Evolutionary conservation across 2,888 invertebrate genomes (phyloP).

Genomic region (Drosophila meridiana): DNA sequence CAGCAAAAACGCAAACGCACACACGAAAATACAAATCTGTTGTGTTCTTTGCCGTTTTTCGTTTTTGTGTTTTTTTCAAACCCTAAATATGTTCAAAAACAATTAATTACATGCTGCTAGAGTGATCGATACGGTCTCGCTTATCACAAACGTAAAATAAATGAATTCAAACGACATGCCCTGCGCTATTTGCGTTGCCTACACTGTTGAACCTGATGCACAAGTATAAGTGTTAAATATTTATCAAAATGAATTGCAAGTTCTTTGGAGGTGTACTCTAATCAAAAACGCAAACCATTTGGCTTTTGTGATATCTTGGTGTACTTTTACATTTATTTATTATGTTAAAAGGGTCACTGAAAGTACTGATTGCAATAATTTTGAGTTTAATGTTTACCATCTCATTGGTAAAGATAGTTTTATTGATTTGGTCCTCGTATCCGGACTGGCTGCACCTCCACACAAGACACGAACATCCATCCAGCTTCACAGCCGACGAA

Average conservation of each 20-base stretch:
- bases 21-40: slow-evolving; percentile 19
- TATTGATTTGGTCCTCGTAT: slow-evolving; percentile 85
- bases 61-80: slow-evolving; percentile 27
- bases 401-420: slow-evolving; percentile 85
- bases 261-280: neutral
- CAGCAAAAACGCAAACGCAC: slow-evolving; percentile 15
- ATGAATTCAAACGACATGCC: slow-evolving; percentile 6
- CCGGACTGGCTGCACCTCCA: slow-evolving; percentile 58
- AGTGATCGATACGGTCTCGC: neutral
- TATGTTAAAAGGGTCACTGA: slow-evolving; percentile 84
- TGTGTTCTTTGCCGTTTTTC: slow-evolving; percentile 14
- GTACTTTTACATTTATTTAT: slow-evolving; percentile 48
- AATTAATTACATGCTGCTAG: slow-evolving; percentile 1
- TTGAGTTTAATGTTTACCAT: slow-evolving; percentile 86
- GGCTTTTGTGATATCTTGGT: slow-evolving; percentile 4
- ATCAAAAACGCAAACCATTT: slow-evolving; percentile 9
- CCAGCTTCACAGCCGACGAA: slow-evolving; percentile 87
- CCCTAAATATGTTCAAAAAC: slow-evolving; percentile 21
- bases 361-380: slow-evolving; percentile 85
- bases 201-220: slow-evolving; percentile 13
- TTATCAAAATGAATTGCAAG: slow-evolving; percentile 35
- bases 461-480: slow-evolving; percentile 81
- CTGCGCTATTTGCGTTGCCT: slow-evolving; percentile 8
- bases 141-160: neutral
- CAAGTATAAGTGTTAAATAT: slow-evolving; percentile 54